These are phyloP conservation scores for Eupsilia transversa DNA, from an alignment of 2,888 invertebrate species.

Conservation along the genomic window DNA sequence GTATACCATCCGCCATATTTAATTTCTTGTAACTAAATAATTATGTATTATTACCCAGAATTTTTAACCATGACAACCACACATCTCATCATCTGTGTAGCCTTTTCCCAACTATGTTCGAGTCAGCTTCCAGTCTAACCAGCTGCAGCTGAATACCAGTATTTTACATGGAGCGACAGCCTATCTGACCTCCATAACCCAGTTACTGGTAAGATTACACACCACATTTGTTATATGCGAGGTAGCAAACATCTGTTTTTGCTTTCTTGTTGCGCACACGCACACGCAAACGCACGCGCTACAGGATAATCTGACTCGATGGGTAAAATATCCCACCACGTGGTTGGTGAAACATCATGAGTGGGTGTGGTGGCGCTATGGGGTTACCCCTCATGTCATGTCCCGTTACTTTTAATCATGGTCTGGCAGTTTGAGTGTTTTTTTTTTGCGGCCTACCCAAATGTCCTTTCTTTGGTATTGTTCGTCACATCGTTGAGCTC, in stretches of 20 bases:
- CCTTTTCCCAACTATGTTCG: neutral
- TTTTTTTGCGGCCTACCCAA: no score
- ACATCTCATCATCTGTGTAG: neutral
- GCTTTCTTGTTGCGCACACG: neutral
- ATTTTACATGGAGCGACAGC: neutral
- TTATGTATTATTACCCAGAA: neutral
- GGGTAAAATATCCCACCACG: constrained; percentile 5
- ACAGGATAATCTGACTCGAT: constrained; percentile 15
- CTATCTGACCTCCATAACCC: neutral
- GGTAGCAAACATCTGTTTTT: neutral
- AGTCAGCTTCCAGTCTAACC: neutral
- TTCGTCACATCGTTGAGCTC: no score
- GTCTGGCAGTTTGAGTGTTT: no score
- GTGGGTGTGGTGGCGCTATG: constrained; percentile 10
- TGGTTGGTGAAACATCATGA: neutral
- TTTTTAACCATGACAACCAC: neutral
- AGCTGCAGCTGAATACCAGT: neutral
- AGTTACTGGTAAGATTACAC: neutral
- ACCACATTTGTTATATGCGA: neutral
- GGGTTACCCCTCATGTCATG: no score
- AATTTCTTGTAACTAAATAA: no score
- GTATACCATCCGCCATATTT: no score
- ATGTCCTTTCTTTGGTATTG: no score
- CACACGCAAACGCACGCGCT: neutral
- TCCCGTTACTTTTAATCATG: no score